A percentile compares a stretch with the other conserved stretches of the same genome.
phyloP scores from a whole-genome alignment of 1,140 invertebrate genomes.

The Globodera ellingtonae region DNA sequence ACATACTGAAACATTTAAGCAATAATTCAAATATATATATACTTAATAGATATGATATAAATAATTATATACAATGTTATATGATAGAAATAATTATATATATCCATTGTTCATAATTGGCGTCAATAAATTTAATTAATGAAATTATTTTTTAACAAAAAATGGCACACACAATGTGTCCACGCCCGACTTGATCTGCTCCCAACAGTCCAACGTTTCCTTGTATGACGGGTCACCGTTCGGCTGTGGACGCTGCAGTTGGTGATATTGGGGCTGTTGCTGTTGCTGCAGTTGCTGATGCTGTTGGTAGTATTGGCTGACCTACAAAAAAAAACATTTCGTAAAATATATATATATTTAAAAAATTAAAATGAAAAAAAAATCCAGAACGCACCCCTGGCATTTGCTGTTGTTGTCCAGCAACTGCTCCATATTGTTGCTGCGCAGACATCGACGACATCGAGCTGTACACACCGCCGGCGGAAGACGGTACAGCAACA shows the following conservation, averaged over 20 bases:
- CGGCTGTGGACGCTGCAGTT: neutral
- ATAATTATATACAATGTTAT: too few species aligned
- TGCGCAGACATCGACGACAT: neutral
- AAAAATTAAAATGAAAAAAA: neutral
- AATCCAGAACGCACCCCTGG: neutral
- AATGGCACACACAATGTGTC: neutral
- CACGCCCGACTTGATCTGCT: slow-evolving; percentile 29
- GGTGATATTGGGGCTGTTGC: slow-evolving; percentile 1
- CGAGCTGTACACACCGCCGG: neutral
- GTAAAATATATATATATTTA: neutral
- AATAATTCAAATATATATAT: too few species aligned
- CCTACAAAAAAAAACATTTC: neutral
- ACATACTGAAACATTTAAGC: neutral
- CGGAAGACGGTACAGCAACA: neutral
- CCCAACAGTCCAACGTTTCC: slow-evolving; percentile 29
- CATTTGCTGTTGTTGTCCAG: neutral
- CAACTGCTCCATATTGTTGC: neutral
- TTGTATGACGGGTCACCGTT: slow-evolving; percentile 7
- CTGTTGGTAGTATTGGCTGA: neutral
- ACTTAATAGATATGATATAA: too few species aligned
- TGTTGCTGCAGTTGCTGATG: neutral
- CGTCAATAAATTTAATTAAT: too few species aligned
- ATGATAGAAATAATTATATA: too few species aligned
- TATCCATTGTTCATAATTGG: too few species aligned
- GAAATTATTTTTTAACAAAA: neutral